Conservation (phyloP, 2,113 vertebrate species). For the Oriolus oriolus region DNA sequence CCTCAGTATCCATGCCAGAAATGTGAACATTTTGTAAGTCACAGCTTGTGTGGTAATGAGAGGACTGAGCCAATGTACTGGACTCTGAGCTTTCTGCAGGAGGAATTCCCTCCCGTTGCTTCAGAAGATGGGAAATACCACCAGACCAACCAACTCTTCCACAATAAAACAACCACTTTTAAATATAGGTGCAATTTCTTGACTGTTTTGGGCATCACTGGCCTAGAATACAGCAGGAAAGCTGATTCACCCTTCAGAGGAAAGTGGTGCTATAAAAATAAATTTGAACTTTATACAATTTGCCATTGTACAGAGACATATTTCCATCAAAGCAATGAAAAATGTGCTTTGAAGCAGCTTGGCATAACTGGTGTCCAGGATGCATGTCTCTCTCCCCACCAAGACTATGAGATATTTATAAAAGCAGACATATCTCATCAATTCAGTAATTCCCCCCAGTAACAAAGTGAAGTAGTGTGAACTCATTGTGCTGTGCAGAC, state of each 20-base stretch:
- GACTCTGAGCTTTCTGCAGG: background rate
- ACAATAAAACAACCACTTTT: background rate
- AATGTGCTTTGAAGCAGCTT: background rate
- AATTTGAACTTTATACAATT: background rate
- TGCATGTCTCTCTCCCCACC: background rate
- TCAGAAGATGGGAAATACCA: background rate
- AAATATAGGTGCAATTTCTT: background rate
- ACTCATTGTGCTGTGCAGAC: background rate
- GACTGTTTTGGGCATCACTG: background rate
- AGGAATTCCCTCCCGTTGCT: background rate
- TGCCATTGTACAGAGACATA: background rate
- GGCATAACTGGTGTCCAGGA: background rate
- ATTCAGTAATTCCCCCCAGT: background rate
- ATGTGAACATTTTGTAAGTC: background rate
- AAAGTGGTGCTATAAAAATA: background rate
- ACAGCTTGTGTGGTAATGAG: background rate
- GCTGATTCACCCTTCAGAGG: background rate
- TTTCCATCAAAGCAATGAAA: background rate
- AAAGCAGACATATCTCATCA: constrained; percentile 11
- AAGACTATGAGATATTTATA: background rate
- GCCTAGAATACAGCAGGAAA: background rate
- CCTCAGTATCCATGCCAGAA: background rate
- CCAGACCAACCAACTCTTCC: background rate
- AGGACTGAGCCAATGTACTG: background rate
- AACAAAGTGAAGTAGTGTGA: constrained; percentile 9